Percentiles rank a stretch among this genome's conserved stretches.
These are phyloP conservation scores for Sympetrum striolatum DNA, from an alignment of 2,888 invertebrate genomes.

Conservation along the genomic window DNA sequence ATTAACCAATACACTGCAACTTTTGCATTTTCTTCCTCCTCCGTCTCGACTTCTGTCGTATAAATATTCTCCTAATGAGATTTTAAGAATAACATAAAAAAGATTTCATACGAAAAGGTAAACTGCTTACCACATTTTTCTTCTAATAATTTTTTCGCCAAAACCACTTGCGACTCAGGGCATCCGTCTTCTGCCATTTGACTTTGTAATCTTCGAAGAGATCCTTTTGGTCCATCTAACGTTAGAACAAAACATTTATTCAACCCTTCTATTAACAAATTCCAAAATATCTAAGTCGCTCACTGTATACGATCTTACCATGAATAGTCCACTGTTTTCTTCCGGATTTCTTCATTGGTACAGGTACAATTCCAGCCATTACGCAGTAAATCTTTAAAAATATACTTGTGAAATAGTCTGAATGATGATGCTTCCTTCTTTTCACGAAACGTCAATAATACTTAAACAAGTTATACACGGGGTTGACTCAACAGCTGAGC, in stretches of 20 bases:
- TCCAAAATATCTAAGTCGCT: neutral
- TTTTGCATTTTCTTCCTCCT: constrained; percentile 77
- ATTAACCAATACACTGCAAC: constrained; percentile 89
- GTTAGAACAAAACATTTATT: constrained; percentile 52
- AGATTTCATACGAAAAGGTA: neutral
- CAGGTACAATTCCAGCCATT: constrained; percentile 67
- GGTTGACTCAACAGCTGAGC: too few species aligned
- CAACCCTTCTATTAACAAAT: neutral
- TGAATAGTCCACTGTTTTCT: constrained; percentile 79
- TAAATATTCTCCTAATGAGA: neutral
- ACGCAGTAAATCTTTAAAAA: too few species aligned
- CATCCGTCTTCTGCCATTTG: constrained; percentile 89
- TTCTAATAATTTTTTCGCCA: constrained; percentile 83
- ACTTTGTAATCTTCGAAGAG: constrained; percentile 61
- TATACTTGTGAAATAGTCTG: too few species aligned
- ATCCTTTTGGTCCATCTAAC: constrained; percentile 54
- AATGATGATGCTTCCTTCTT: too few species aligned
- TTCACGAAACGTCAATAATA: too few species aligned
- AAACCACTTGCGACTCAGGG: constrained; percentile 85
- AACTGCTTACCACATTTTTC: constrained; percentile 72
- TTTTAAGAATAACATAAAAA: neutral
- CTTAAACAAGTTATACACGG: too few species aligned
- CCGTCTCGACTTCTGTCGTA: constrained; percentile 53
- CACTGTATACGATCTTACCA: constrained; percentile 62
- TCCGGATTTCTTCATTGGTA: constrained; percentile 67